Evolutionary conservation across 2,888 invertebrate genomes (phyloP).

Genomic region (Andrena flavipes): DNA sequence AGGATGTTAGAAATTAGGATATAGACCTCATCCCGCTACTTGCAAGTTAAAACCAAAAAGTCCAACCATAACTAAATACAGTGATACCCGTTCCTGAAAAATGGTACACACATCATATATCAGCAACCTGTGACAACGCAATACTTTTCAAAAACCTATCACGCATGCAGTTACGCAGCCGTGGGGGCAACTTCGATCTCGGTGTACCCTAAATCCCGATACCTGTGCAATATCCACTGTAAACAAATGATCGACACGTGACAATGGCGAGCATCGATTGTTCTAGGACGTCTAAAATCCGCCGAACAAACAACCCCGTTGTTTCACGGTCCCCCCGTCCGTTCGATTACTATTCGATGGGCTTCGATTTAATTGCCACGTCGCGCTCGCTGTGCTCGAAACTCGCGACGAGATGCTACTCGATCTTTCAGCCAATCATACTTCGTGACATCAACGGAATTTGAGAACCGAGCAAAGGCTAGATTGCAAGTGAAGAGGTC

Average conservation of each 20-base stretch:
- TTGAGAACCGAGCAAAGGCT: no score
- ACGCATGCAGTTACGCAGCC: neutral
- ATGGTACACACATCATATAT: neutral
- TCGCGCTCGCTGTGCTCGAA: slow-evolving; percentile 25
- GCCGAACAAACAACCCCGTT: slow-evolving; percentile 13
- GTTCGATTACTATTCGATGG: slow-evolving; percentile 13
- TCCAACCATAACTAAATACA: slow-evolving; percentile 6
- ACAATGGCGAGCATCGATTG: slow-evolving; percentile 19
- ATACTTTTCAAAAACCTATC: slow-evolving; percentile 28
- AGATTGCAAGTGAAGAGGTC: no score
- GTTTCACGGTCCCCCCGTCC: neutral
- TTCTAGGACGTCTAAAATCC: slow-evolving; percentile 27
- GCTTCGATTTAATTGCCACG: slow-evolving; percentile 53
- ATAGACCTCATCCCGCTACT: no score
- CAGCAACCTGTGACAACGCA: neutral
- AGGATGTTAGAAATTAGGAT: neutral
- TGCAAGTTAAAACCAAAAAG: neutral
- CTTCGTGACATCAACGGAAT: no score
- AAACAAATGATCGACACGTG: slow-evolving; percentile 45
- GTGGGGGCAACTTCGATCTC: neutral
- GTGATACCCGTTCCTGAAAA: slow-evolving; percentile 5
- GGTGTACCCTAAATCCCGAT: slow-evolving; percentile 18
- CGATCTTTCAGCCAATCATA: no score
- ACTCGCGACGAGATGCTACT: neutral
- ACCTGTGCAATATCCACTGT: slow-evolving; percentile 22